phyloP scores from a whole-genome alignment of 2,888 invertebrate species.

The Eupithecia subfuscata region DNA sequence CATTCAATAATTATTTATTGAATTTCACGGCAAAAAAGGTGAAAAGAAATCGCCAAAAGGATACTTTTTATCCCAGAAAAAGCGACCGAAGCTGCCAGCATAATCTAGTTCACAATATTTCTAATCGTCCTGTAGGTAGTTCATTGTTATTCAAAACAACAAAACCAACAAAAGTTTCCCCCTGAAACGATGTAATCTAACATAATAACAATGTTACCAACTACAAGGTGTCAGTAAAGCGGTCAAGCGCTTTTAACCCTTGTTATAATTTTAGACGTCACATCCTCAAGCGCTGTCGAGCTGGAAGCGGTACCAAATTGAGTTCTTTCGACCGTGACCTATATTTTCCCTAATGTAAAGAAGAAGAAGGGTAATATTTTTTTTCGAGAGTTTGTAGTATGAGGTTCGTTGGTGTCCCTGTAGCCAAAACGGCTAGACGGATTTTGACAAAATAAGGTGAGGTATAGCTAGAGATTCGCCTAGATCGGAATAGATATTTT shows the following conservation, averaged over 20 bases:
- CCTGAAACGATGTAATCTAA: background rate
- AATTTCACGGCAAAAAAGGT: too few species aligned
- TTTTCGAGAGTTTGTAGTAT: background rate
- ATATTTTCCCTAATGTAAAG: background rate
- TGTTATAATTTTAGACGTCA: slow-evolving; percentile 10
- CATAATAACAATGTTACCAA: slow-evolving; percentile 5
- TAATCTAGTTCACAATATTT: background rate
- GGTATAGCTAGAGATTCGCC: background rate
- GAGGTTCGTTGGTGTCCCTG: background rate
- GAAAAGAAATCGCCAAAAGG: too few species aligned
- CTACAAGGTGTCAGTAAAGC: slow-evolving; percentile 11
- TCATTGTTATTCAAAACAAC: background rate
- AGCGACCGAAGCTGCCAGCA: background rate
- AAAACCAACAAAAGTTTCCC: background rate
- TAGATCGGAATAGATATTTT: background rate
- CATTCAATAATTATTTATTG: too few species aligned
- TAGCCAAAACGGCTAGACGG: background rate
- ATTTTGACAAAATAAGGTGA: background rate
- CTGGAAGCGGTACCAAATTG: slow-evolving; percentile 4
- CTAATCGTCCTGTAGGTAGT: background rate
- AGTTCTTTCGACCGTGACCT: slow-evolving; percentile 6
- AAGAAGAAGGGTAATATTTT: background rate
- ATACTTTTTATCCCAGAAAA: too few species aligned
- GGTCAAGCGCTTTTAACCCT: slow-evolving; percentile 6
- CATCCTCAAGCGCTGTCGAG: slow-evolving; percentile 8